Percentiles rank a stretch among this genome's conserved stretches.
phyloP scores from a whole-genome alignment of 2,113 vertebrate genomes.

The Larimichthys polyactis region DNA sequence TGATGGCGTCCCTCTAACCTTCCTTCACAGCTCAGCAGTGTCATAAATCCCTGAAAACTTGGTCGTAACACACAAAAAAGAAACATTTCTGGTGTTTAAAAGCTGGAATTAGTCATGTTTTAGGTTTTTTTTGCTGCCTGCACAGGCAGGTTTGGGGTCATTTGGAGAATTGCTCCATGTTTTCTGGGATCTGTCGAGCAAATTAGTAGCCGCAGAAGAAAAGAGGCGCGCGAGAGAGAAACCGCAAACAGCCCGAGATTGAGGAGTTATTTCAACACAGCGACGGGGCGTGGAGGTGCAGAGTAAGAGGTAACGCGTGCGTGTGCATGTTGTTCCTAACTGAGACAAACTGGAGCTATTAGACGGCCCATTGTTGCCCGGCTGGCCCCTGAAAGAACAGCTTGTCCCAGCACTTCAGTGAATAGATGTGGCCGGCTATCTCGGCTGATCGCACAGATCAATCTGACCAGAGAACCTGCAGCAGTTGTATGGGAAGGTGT shows the following conservation, averaged over 20 bases:
- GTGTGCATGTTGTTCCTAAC: constrained; percentile 73
- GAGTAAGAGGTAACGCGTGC: constrained; percentile 20
- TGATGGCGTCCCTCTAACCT: too few species aligned
- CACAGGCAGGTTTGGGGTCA: constrained; percentile 31
- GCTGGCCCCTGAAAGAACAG: constrained; percentile 77
- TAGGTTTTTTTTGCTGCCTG: neutral
- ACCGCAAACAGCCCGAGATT: constrained; percentile 37
- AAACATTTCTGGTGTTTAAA: neutral
- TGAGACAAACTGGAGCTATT: constrained; percentile 82
- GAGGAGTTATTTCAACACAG: constrained; percentile 51
- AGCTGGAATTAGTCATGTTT: constrained; percentile 1
- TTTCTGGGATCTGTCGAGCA: neutral
- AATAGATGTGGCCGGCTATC: constrained; percentile 77
- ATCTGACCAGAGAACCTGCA: constrained; percentile 61
- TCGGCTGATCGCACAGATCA: constrained; percentile 74
- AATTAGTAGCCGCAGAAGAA: neutral
- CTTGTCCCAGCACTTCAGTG: constrained; percentile 80
- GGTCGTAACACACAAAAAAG: neutral
- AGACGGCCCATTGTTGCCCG: constrained; percentile 76
- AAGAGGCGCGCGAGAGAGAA: constrained; percentile 11
- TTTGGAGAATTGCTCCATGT: neutral
- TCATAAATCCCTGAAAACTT: neutral
- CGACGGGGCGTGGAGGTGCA: constrained; percentile 15
- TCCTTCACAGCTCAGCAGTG: too few species aligned
- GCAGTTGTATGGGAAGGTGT: constrained; percentile 20